Evolutionary conservation across 1,140 invertebrate species (phyloP), one percentile per base, ranked within the genome.

Genomic region (Oedothorax gibbosus): DNA sequence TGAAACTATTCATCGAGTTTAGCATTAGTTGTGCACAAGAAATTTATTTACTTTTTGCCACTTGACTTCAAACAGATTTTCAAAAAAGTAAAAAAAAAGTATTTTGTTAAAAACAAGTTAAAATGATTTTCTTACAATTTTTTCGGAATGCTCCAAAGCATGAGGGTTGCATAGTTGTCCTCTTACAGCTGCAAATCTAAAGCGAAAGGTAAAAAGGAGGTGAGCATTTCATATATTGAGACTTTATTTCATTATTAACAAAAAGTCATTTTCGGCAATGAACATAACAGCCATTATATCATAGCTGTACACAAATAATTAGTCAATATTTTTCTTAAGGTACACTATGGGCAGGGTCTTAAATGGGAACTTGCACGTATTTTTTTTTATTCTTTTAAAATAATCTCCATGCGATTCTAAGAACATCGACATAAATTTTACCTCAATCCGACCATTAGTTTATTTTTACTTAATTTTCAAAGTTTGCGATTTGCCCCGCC

Each of bases 71-170:
- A 15, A 11, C 7, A 50, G 18, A 53, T 20, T 9, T 20, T 20
- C 8, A 65, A 51, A 54, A n/a, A 18, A 53, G 20, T 60, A 54
- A 20, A 8, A 0, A n/a, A 73, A 11, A 7, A 0, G 8, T 7
- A 75, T 56, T 14, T 9, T 10, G 15, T 56, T 18, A 7, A n/a
- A n/a, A n/a, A n/a, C n/a, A n/a, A n/a, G n/a, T n/a, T n/a, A n/a
- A 65, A 65, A 65, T 62, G 21, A 11, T 18, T 7, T 18, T n/a
- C n/a, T 89, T 90, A 91, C 91, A 87, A 88, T 90, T 86, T 82
- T 88, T 85, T 90, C 90, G 14, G 89, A 89, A 64, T 86, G 68
- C 89, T 91, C 90, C 21, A 92, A 79, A 0, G 90, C 90, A 89
- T 91, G 91, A 72, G 85, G 20, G 4, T 8, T 21, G 64, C 66